A percentile compares a stretch with the other conserved stretches of the same genome.
These are phyloP conservation scores for Dendroctonus valens DNA, from an alignment of 1,140 invertebrate species.

Conservation along the genomic window DNA sequence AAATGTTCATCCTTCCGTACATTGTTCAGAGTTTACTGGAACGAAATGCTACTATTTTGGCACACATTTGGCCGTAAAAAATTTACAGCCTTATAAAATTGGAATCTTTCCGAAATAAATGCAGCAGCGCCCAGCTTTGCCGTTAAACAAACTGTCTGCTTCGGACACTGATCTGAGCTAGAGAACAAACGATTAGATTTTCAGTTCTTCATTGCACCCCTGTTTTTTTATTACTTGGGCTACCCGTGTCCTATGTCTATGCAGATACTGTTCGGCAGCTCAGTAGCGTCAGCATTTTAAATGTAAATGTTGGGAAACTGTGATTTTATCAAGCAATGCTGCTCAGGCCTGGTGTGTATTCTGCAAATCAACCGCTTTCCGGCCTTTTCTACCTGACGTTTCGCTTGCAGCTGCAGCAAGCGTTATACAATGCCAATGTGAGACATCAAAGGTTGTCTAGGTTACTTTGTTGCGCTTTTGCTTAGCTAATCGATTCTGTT, in stretches of 20 bases:
- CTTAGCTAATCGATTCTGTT: too few relatives aligned
- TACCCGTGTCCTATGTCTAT: conserved; percentile 13
- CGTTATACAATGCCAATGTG: too few relatives aligned
- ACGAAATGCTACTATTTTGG: conserved; percentile 6
- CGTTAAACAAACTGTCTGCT: conserved; percentile 1
- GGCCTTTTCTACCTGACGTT: too few relatives aligned
- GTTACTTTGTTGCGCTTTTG: too few relatives aligned
- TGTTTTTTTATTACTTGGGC: conserved; percentile 3
- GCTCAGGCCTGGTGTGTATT: too few relatives aligned
- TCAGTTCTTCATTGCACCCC: conserved; percentile 18
- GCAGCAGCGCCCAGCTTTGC: neutral
- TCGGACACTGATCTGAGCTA: conserved; percentile 5
- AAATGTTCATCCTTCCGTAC: conserved; percentile 3
- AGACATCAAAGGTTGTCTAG: too few relatives aligned
- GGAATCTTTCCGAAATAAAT: conserved; percentile 5
- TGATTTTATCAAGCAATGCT: too few relatives aligned
- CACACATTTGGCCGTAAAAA: conserved; percentile 10
- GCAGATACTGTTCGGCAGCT: neutral
- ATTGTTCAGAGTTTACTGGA: conserved; percentile 4
- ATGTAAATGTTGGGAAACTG: too few relatives aligned
- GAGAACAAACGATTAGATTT: conserved; percentile 7
- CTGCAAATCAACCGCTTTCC: too few relatives aligned
- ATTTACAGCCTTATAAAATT: conserved; percentile 19
- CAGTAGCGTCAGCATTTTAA: neutral
- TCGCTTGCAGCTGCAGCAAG: too few relatives aligned